phyloP scores from a whole-genome alignment of 1,140 invertebrate genomes.

The Drosophila parvula region DNA sequence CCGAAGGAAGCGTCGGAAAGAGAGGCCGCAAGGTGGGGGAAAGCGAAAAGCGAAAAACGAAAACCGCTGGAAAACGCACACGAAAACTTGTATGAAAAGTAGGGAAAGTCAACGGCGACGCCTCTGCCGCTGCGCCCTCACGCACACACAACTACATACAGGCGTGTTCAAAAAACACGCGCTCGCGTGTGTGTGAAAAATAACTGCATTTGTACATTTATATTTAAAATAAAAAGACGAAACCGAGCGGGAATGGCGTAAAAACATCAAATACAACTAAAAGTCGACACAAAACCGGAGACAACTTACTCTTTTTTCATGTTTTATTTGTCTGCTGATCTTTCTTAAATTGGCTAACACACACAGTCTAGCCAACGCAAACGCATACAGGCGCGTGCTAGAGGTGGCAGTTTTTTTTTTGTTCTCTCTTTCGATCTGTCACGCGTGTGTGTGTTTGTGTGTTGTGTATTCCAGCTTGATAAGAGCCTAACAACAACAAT shows the following conservation, averaged over 20 bases:
- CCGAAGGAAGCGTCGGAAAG: constrained; percentile 19
- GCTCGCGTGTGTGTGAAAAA: constrained; percentile 35
- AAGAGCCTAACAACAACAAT: constrained; percentile 42
- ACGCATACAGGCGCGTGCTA: constrained; percentile 9
- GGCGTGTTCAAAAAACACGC: constrained; percentile 30
- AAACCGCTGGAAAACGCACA: constrained; percentile 49
- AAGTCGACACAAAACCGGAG: constrained; percentile 1
- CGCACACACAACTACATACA: constrained; percentile 17
- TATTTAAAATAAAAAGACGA: constrained; percentile 1
- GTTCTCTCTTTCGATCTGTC: constrained; percentile 5
- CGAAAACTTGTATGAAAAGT: constrained; percentile 62
- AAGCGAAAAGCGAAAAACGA: constrained; percentile 48
- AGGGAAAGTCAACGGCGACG: constrained; percentile 50
- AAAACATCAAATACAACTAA: constrained; percentile 8
- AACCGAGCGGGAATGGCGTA: background rate
- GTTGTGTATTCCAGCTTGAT: constrained; percentile 51
- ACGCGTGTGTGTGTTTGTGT: constrained; percentile 22
- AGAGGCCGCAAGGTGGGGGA: constrained; percentile 58
- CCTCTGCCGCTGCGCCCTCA: constrained; percentile 30
- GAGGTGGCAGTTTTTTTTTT: constrained; percentile 5
- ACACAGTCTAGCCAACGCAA: constrained; percentile 17
- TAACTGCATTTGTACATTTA: constrained; percentile 25
- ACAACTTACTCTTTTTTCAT: constrained; percentile 4
- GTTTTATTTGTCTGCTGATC: constrained; percentile 3
- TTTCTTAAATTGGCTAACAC: constrained; percentile 30